Evolutionary conservation across 2,888 invertebrate genomes (phyloP).

Genomic region (Eilema depressum): DNA sequence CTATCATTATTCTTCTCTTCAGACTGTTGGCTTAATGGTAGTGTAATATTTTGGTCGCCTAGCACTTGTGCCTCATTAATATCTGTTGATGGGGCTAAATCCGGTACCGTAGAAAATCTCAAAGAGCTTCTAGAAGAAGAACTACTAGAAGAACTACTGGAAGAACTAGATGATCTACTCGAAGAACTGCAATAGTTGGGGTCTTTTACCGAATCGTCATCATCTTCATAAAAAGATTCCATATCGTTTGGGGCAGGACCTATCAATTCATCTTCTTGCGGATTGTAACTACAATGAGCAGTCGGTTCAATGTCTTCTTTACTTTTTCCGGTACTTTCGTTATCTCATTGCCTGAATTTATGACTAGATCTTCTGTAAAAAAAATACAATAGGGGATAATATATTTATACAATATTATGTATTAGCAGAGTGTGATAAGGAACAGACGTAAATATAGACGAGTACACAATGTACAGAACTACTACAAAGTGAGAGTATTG

Average conservation of each 20-base stretch:
- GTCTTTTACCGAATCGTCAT: slow-evolving; percentile 20
- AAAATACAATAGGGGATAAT: neutral
- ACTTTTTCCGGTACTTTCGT: neutral
- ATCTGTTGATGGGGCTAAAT: neutral
- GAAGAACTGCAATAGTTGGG: slow-evolving; percentile 17
- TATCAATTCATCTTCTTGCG: neutral
- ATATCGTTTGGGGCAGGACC: neutral
- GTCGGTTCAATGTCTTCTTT: neutral
- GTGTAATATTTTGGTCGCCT: neutral
- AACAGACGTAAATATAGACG: neutral
- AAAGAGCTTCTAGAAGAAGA: neutral
- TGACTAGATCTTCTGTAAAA: slow-evolving; percentile 2
- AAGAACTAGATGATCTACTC: neutral
- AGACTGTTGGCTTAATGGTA: neutral
- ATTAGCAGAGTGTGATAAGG: neutral
- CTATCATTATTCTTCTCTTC: neutral
- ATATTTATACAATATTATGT: neutral
- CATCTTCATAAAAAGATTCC: slow-evolving; percentile 11
- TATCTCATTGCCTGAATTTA: neutral
- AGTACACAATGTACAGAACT: neutral
- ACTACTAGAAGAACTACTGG: neutral
- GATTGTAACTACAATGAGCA: slow-evolving; percentile 17
- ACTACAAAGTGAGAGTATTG: neutral
- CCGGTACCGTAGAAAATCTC: neutral
- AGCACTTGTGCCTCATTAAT: slow-evolving; percentile 2